A percentile compares a stretch with the other conserved stretches of the same genome.
These are phyloP conservation scores for Athalia circularis DNA, from an alignment of 2,888 invertebrate species.

Conservation along the genomic window DNA sequence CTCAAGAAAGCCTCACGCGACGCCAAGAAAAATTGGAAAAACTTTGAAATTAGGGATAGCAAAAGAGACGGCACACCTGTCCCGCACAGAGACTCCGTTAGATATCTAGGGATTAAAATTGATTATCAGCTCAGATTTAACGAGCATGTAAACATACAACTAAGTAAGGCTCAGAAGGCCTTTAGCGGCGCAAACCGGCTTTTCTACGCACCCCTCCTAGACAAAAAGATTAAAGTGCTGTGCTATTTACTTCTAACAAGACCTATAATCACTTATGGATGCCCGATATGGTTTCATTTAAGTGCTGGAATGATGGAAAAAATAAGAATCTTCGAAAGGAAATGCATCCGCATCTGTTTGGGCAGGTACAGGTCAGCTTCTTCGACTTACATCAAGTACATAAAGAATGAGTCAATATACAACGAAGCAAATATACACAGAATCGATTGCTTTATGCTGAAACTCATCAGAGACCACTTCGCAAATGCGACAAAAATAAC, in stretches of 20 bases:
- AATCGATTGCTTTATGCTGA: slow-evolving; percentile 4
- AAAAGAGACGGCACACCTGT: neutral
- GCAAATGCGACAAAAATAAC: neutral
- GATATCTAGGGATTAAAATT: neutral
- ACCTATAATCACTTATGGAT: neutral
- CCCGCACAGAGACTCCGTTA: neutral
- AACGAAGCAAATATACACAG: slow-evolving; percentile 4
- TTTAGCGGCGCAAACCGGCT: neutral
- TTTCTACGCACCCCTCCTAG: neutral
- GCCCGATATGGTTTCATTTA: neutral
- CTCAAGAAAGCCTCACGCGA: neutral
- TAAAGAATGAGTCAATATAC: slow-evolving; percentile 8
- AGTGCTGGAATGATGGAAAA: neutral
- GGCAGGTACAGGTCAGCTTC: neutral
- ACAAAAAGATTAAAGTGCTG: neutral
- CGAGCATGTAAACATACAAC: neutral
- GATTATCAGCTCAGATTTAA: neutral
- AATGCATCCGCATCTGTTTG: slow-evolving; percentile 2
- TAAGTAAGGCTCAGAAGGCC: neutral
- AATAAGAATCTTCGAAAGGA: slow-evolving; percentile 9
- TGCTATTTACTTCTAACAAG: neutral
- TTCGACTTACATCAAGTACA: neutral
- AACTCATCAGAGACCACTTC: neutral
- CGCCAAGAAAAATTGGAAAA: neutral
- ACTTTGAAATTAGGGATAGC: neutral